A percentile compares a stretch with the other conserved stretches of the same genome.
Evolutionary conservation across 2,113 vertebrate species (phyloP).

Genomic region (Hirundichthys speculiger): DNA sequence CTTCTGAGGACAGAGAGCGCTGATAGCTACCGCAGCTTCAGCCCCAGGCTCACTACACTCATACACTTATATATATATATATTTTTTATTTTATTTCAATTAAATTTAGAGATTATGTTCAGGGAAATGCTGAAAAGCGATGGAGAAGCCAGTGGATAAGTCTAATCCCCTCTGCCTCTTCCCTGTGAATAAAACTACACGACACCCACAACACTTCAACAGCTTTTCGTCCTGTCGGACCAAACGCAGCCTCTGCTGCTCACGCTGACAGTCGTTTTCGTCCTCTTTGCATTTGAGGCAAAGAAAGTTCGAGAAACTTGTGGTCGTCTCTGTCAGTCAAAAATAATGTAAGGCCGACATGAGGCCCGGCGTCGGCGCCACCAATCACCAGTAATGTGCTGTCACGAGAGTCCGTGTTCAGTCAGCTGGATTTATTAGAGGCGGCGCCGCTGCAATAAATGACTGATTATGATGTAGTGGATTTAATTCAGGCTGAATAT

Average conservation of each 20-base stretch:
- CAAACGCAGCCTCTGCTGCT: too few relatives aligned
- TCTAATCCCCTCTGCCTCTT: conserved; percentile 6
- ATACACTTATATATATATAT: too few relatives aligned
- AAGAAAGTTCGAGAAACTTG: conserved; percentile 15
- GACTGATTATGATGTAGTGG: conserved; percentile 7
- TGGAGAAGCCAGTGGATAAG: neutral
- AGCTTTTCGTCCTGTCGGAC: neutral
- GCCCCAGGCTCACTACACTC: too few relatives aligned
- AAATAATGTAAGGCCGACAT: neutral
- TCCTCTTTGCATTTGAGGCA: too few relatives aligned
- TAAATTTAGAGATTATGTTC: neutral
- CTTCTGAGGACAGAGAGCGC: neutral
- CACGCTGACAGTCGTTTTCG: too few relatives aligned
- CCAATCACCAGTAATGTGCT: conserved; percentile 22
- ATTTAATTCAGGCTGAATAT: conserved; percentile 4
- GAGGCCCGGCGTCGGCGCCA: conserved; percentile 40
- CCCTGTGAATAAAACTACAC: too few relatives aligned
- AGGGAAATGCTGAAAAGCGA: neutral
- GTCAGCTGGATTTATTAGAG: conserved; percentile 16
- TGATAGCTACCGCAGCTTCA: neutral
- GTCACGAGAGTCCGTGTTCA: conserved; percentile 11
- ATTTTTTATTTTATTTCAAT: too few relatives aligned
- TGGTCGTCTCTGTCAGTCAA: conserved; percentile 24
- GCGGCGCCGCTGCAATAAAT: conserved; percentile 3
- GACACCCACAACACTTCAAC: neutral